A percentile compares a stretch with the other conserved stretches of the same genome.
These are phyloP conservation scores for Anodontia alba DNA, from an alignment of 2,888 invertebrate genomes.

Conservation along the genomic window DNA sequence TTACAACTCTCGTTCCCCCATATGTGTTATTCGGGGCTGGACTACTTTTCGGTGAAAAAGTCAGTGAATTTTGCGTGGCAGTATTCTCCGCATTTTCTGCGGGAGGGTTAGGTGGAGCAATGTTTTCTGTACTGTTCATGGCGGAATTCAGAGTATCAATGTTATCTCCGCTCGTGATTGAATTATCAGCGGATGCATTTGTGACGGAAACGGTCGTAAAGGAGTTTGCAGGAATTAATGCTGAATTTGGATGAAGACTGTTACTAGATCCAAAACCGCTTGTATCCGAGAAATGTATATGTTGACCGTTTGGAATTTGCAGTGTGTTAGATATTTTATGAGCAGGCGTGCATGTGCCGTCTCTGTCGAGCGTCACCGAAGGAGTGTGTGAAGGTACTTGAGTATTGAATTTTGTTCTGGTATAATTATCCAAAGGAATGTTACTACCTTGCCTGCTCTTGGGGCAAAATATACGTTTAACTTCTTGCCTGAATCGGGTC, in stretches of 20 bases:
- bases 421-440: neutral
- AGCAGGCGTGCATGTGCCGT: neutral
- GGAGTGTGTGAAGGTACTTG: neutral
- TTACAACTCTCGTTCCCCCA: no score
- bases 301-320: neutral
- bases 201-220: neutral
- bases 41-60: no score
- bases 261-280: neutral
- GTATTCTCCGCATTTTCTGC: no score
- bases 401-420: neutral
- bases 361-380: neutral
- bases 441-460: neutral
- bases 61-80: no score
- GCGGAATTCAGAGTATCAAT: no score
- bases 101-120: no score
- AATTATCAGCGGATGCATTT: neutral
- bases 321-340: neutral
- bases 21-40: no score
- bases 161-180: no score
- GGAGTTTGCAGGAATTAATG: neutral
- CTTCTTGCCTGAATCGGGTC: constrained; percentile 72
- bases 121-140: no score
- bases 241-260: neutral
- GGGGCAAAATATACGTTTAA: constrained; percentile 23
- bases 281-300: neutral